Percentiles rank a stretch among this genome's conserved stretches.
Conservation (phyloP, 2,113 vertebrate species). For the Microcebus griseorufus region DNA sequence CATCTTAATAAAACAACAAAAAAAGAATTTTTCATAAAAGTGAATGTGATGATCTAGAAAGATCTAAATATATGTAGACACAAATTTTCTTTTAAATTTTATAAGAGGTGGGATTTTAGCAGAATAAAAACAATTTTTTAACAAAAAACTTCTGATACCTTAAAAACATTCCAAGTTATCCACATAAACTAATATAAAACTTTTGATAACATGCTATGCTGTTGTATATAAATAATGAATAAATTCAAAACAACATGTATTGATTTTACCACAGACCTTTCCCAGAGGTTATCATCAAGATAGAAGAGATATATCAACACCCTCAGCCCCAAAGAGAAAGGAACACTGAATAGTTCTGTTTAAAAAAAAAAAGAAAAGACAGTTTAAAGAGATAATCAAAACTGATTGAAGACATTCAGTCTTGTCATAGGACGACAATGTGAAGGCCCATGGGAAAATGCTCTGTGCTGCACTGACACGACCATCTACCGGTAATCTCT, state of each 20-base stretch:
- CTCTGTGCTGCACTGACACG: accelerated
- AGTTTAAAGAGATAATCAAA: slow-evolving; percentile 51
- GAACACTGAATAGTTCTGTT: background rate
- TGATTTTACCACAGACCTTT: slow-evolving; percentile 1
- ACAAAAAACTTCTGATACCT: background rate
- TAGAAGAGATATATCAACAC: background rate
- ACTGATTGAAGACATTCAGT: background rate
- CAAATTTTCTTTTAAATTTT: background rate
- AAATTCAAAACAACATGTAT: background rate
- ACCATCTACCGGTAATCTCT: slow-evolving; percentile 45
- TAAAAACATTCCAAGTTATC: background rate
- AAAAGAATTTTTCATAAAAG: background rate
- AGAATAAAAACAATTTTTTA: slow-evolving; percentile 29
- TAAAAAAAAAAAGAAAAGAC: accelerated
- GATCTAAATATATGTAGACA: background rate
- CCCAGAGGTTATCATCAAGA: background rate
- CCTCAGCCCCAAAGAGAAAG: slow-evolving; percentile 39
- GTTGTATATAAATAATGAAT: slow-evolving; percentile 1
- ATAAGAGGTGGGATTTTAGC: background rate
- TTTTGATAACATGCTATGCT: background rate
- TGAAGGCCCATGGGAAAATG: background rate
- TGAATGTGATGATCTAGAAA: slow-evolving; percentile 15
- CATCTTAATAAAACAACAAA: background rate
- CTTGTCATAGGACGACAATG: background rate
- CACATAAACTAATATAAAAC: background rate